Conservation (phyloP, 2,797 vertebrate genomes). For the Botia almorhae region DNA sequence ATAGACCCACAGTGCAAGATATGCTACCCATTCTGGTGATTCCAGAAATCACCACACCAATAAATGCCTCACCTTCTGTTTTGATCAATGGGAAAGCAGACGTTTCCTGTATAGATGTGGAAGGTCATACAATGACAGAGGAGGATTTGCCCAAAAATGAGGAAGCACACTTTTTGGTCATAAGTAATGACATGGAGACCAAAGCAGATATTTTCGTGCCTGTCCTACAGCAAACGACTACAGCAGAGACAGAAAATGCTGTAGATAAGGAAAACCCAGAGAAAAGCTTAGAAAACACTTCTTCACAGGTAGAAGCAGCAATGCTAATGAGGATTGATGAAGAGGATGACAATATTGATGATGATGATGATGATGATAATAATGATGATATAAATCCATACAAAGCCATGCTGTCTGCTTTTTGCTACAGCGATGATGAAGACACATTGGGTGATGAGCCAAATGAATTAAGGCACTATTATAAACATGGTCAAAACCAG, state of each 20-base stretch:
- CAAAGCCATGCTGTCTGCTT: conserved; percentile 37
- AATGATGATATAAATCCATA: conserved; percentile 50
- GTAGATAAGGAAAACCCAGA: conserved; percentile 5
- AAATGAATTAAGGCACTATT: conserved; percentile 23
- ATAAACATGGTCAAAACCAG: conserved; percentile 20
- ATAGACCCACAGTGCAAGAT: conserved; percentile 21
- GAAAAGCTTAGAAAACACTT: background rate
- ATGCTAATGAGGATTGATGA: background rate
- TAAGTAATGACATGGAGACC: background rate
- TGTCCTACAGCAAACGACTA: background rate
- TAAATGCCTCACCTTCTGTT: background rate
- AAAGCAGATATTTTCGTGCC: background rate
- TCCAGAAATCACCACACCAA: conserved; percentile 43
- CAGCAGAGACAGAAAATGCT: background rate
- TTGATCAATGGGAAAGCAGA: conserved; percentile 23
- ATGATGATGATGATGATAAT: conserved; percentile 27
- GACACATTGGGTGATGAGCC: conserved; percentile 18
- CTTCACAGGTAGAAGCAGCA: background rate
- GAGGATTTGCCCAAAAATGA: conserved; percentile 1
- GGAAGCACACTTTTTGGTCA: background rate
- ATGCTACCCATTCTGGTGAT: conserved; percentile 52
- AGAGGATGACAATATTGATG: background rate
- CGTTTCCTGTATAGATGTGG: conserved; percentile 36
- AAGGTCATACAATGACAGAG: background rate
- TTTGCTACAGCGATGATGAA: conserved; percentile 51